These are phyloP conservation scores for Miniopterus natalensis DNA, from an alignment of 2,113 vertebrate genomes.

Conservation along the genomic window DNA sequence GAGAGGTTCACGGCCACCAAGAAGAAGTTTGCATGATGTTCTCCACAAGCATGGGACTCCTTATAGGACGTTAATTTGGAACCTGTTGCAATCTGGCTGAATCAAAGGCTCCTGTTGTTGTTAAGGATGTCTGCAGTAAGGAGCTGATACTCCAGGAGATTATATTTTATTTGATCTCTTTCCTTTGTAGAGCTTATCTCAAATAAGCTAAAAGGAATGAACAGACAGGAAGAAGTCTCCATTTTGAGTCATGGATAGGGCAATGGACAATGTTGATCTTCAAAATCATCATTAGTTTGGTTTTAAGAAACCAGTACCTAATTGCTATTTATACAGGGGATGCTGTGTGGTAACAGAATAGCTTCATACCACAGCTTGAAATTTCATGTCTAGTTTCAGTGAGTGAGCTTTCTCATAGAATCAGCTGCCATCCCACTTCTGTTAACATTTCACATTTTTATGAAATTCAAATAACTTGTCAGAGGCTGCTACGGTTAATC, in stretches of 20 bases:
- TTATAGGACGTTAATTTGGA: conserved; percentile 48
- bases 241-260: conserved; percentile 42
- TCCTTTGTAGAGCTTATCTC: conserved; percentile 58
- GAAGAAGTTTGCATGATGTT: conserved; percentile 96
- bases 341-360: conserved; percentile 63
- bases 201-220: conserved; percentile 66
- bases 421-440: conserved; percentile 55
- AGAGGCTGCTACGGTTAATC: conserved; percentile 55
- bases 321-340: conserved; percentile 64
- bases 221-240: conserved; percentile 41
- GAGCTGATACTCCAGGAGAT: conserved; percentile 60
- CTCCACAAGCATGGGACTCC: conserved; percentile 56
- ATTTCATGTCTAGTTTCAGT: conserved; percentile 49
- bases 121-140: conserved; percentile 59
- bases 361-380: conserved; percentile 53
- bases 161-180: conserved; percentile 52
- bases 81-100: conserved; percentile 52
- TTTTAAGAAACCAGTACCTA: conserved; percentile 59
- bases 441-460: conserved; percentile 74
- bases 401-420: conserved; percentile 64
- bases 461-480: conserved; percentile 59
- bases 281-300: conserved; percentile 55
- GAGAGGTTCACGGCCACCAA: conserved; percentile 98
- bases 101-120: conserved; percentile 41
- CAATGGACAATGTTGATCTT: conserved; percentile 54